phyloP scores from a whole-genome alignment of 2,113 vertebrate genomes.

The Odontesthes bonariensis region DNA sequence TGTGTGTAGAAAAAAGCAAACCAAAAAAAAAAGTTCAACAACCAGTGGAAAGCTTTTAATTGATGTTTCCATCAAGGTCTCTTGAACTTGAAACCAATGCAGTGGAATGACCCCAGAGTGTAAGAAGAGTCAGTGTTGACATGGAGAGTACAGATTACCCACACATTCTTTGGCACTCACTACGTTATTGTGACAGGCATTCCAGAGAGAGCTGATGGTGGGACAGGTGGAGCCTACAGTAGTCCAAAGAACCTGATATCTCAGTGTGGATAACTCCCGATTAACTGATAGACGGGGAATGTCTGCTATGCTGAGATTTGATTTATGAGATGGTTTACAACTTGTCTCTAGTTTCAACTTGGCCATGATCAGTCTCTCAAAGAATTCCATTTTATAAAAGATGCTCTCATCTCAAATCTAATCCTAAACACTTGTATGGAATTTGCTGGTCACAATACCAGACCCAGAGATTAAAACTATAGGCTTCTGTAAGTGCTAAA shows the following conservation, averaged over 20 bases:
- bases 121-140: not conserved
- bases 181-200: constrained; percentile 65
- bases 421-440: not conserved
- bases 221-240: not conserved
- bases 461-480: not conserved
- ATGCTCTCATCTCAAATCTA: not conserved
- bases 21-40: not conserved
- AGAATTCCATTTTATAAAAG: not conserved
- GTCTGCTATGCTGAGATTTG: constrained; percentile 32
- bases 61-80: not conserved
- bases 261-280: constrained; percentile 36
- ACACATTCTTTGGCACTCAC: not conserved
- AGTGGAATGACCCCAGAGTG: not conserved
- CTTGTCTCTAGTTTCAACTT: too few species aligned
- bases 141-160: not conserved
- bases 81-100: not conserved
- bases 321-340: not conserved
- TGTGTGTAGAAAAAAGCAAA: not conserved
- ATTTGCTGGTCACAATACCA: not conserved
- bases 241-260: constrained; percentile 8
- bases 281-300: constrained; percentile 57
- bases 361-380: not conserved
- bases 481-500: not conserved
- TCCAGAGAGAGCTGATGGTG: constrained; percentile 41
- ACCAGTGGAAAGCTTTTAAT: not conserved